Conservation (phyloP, 2,888 invertebrate species). For the Panzeria rudis region DNA sequence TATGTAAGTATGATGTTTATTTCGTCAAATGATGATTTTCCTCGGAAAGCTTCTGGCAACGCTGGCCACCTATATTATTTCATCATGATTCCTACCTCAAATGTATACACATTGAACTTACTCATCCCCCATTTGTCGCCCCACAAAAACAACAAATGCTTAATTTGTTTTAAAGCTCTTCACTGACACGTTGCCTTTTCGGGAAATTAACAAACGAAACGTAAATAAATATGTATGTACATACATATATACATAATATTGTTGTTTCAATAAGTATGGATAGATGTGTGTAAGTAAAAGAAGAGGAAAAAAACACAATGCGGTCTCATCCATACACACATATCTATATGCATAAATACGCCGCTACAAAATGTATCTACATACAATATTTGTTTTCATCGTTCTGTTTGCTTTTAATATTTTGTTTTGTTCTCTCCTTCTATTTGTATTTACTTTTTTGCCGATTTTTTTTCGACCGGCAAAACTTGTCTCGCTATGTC, state of each 20-base stretch:
- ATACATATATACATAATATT: neutral
- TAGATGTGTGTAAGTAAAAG: neutral
- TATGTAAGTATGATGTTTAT: too few species aligned
- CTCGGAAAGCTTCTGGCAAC: too few species aligned
- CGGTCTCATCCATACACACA: neutral
- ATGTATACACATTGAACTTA: neutral
- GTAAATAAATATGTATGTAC: neutral
- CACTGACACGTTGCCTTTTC: slow-evolving; percentile 62
- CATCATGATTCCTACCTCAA: too few species aligned
- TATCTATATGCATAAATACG: neutral
- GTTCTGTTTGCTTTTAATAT: slow-evolving; percentile 59
- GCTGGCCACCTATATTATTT: too few species aligned
- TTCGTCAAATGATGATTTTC: too few species aligned
- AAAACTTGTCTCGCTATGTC: slow-evolving; percentile 5
- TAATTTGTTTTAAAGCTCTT: slow-evolving; percentile 49
- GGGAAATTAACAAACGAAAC: slow-evolving; percentile 60
- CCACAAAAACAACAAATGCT: slow-evolving; percentile 30
- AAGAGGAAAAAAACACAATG: slow-evolving; percentile 28
- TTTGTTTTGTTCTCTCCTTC: slow-evolving; percentile 69
- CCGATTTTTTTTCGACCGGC: slow-evolving; percentile 40
- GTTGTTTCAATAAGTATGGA: neutral
- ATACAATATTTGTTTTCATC: slow-evolving; percentile 64
- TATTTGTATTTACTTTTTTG: slow-evolving; percentile 53
- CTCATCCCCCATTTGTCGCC: slow-evolving; percentile 6
- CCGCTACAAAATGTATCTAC: slow-evolving; percentile 9